Evolutionary conservation across 2,113 vertebrate genomes (phyloP).

Genomic region (Mormyrus lacerda): DNA sequence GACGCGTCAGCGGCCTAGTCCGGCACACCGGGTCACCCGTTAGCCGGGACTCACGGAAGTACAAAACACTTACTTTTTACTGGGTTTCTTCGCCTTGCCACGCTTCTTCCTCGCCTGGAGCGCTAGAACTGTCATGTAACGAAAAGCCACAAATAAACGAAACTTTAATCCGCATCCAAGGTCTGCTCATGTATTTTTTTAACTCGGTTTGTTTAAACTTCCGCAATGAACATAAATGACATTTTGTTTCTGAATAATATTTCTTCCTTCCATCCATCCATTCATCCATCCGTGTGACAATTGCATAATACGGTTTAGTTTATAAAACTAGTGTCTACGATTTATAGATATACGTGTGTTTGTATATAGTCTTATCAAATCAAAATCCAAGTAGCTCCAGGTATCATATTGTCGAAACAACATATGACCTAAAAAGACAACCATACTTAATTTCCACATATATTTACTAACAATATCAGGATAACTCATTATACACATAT

Average conservation of each 20-base stretch:
- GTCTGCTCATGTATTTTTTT: background rate
- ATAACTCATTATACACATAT: background rate
- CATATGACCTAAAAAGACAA: background rate
- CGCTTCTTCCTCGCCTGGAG: constrained; percentile 94
- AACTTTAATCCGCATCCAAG: background rate
- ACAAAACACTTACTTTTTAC: constrained; percentile 77
- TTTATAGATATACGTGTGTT: background rate
- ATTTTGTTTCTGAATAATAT: background rate
- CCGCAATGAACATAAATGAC: background rate
- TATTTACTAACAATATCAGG: background rate
- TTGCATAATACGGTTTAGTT: background rate
- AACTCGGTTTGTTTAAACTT: background rate
- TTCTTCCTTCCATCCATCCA: background rate
- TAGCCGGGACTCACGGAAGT: background rate
- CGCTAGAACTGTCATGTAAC: constrained; percentile 71
- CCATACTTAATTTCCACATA: background rate
- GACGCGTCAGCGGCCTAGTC: background rate
- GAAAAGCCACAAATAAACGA: background rate
- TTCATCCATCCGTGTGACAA: background rate
- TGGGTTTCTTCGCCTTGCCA: constrained; percentile 86
- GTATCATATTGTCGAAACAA: background rate
- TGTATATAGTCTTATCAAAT: background rate
- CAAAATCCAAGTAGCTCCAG: background rate
- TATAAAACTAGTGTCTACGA: background rate
- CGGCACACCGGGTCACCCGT: background rate